These are phyloP conservation scores for Endotricha flammealis DNA, from an alignment of 2,888 invertebrate species.

Conservation along the genomic window DNA sequence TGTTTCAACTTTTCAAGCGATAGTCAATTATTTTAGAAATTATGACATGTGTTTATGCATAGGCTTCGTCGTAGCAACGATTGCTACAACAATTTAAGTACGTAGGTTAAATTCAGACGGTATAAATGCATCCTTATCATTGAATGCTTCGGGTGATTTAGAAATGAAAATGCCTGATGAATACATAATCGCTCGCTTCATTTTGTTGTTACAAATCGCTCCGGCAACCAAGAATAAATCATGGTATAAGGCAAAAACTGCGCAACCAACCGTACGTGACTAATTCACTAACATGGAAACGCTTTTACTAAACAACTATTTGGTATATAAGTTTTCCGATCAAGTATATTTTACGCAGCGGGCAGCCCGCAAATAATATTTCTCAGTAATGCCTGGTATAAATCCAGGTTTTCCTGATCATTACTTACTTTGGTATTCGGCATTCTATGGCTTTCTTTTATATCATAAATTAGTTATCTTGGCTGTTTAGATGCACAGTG, in stretches of 20 bases:
- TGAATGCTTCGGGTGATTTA: constrained; percentile 13
- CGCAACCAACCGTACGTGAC: constrained; percentile 16
- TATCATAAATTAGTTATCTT: too few species aligned
- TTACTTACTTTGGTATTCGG: too few species aligned
- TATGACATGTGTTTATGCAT: too few species aligned
- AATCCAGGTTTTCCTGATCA: neutral
- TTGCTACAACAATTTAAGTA: too few species aligned
- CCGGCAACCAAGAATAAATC: constrained; percentile 15
- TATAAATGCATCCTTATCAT: too few species aligned
- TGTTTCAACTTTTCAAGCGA: too few species aligned
- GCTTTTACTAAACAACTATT: constrained; percentile 20
- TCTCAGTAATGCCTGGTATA: constrained; percentile 2
- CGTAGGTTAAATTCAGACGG: too few species aligned
- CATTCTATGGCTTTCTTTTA: too few species aligned
- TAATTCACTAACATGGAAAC: constrained; percentile 20
- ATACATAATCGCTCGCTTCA: constrained; percentile 16
- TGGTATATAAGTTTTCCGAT: constrained; percentile 13
- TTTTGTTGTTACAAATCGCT: constrained; percentile 19
- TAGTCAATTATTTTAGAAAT: too few species aligned
- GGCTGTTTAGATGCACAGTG: too few species aligned
- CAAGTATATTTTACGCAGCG: constrained; percentile 5
- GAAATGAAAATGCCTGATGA: constrained; percentile 15
- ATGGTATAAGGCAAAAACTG: constrained; percentile 17
- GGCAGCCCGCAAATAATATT: constrained; percentile 6
- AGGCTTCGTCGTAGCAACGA: too few species aligned